phyloP scores from a whole-genome alignment of 1,140 invertebrate genomes.

The Drosophila parvula region DNA sequence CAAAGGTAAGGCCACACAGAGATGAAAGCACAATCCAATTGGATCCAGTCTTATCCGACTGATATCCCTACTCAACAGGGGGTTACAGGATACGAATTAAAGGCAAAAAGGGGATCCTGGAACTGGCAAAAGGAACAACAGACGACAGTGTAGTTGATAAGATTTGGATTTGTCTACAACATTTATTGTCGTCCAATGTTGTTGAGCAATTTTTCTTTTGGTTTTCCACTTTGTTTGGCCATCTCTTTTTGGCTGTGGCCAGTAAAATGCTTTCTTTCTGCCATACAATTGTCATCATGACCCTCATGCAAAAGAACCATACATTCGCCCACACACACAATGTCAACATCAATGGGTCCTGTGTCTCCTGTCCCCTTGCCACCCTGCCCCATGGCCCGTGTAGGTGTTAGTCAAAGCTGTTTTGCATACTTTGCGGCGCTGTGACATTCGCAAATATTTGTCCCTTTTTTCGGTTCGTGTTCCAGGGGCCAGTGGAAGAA shows the following conservation, averaged over 20 bases:
- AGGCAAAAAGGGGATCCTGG: conserved; percentile 8
- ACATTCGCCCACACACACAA: conserved; percentile 17
- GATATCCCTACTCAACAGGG: conserved; percentile 27
- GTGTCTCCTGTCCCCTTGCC: not conserved
- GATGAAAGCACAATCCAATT: conserved; percentile 7
- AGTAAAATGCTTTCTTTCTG: conserved; percentile 66
- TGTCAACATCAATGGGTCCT: conserved; percentile 44
- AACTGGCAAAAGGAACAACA: conserved; percentile 21
- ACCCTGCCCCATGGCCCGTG: conserved; percentile 12
- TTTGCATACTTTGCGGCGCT: conserved; percentile 78
- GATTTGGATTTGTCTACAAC: conserved; percentile 76
- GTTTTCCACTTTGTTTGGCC: conserved; percentile 70
- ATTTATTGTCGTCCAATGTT: conserved; percentile 68
- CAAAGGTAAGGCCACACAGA: not conserved
- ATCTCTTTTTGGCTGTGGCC: conserved; percentile 49
- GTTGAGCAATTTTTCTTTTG: conserved; percentile 67
- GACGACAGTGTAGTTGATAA: conserved; percentile 70
- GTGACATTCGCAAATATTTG: conserved; percentile 77
- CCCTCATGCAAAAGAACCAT: conserved; percentile 55
- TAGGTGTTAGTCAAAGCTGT: conserved; percentile 75
- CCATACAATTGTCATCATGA: conserved; percentile 76
- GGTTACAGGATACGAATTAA: conserved; percentile 24
- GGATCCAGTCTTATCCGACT: conserved; percentile 16
- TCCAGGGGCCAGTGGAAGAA: conserved; percentile 55
- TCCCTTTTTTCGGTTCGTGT: conserved; percentile 61